These are phyloP conservation scores for Platysternon megacephalum DNA, from an alignment of 2,113 vertebrate genomes.

Conservation along the genomic window DNA sequence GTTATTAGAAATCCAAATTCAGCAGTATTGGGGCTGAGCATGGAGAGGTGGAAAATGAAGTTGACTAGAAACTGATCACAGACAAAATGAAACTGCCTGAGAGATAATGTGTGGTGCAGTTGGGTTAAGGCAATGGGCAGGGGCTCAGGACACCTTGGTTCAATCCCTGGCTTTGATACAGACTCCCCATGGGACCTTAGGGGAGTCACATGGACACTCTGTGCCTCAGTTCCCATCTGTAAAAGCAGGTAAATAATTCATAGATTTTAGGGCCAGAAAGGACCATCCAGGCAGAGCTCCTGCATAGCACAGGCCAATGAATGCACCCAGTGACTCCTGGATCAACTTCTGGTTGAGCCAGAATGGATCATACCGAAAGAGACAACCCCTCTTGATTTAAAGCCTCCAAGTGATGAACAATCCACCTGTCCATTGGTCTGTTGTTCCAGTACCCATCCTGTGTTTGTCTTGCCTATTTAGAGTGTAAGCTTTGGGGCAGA, in stretches of 20 bases:
- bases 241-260: not conserved
- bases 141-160: not conserved
- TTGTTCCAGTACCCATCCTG: not conserved
- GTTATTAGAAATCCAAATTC: not conserved
- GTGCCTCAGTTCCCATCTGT: not conserved
- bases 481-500: not conserved
- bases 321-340: not conserved
- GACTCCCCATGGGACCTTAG: not conserved
- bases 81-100: not conserved
- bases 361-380: not conserved
- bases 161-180: not conserved
- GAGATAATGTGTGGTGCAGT: not conserved
- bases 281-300: not conserved
- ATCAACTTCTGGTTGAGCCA: not conserved
- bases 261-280: not conserved
- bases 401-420: not conserved
- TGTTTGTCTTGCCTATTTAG: not conserved
- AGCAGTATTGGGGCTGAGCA: not conserved
- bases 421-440: not conserved
- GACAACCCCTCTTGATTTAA: not conserved
- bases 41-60: not conserved
- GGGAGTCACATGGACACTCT: not conserved
- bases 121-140: not conserved
- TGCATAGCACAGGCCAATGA: not conserved
- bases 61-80: not conserved